These are phyloP conservation scores for Agrochola circellaris DNA, from an alignment of 2,888 invertebrate genomes.

Conservation along the genomic window DNA sequence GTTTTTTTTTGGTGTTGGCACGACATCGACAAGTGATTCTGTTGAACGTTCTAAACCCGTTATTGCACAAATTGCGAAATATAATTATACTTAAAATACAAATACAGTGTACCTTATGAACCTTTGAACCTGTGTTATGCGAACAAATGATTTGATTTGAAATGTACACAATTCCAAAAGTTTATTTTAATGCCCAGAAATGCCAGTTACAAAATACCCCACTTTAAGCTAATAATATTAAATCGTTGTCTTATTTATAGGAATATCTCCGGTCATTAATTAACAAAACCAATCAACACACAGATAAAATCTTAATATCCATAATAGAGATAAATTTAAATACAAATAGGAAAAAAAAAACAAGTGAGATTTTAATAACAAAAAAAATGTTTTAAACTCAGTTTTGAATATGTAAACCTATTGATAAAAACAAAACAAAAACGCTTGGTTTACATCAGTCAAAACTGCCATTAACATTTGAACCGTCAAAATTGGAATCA, in stretches of 20 bases:
- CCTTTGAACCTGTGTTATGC: too few species aligned
- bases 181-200: neutral
- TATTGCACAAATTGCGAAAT: neutral
- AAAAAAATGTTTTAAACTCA: neutral
- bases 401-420: too few species aligned
- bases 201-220: too few species aligned
- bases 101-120: too few species aligned
- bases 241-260: neutral
- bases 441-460: slow-evolving; percentile 25
- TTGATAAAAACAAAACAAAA: neutral
- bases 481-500: slow-evolving; percentile 66
- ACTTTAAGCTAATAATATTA: neutral
- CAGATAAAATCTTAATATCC: slow-evolving; percentile 13
- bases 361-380: neutral
- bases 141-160: too few species aligned
- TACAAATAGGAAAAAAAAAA: too few species aligned
- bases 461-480: slow-evolving; percentile 55
- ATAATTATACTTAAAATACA: neutral
- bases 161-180: neutral
- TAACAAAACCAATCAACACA: slow-evolving; percentile 20
- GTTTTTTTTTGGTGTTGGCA: too few species aligned
- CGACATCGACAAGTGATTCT: neutral
- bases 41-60: neutral
- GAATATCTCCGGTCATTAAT: slow-evolving; percentile 14
- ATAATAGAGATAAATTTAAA: neutral